Percentiles rank a stretch among this genome's conserved stretches.
These are phyloP conservation scores for Coccyzus lansbergi DNA, from an alignment of 2,797 vertebrate species.

Conservation along the genomic window DNA sequence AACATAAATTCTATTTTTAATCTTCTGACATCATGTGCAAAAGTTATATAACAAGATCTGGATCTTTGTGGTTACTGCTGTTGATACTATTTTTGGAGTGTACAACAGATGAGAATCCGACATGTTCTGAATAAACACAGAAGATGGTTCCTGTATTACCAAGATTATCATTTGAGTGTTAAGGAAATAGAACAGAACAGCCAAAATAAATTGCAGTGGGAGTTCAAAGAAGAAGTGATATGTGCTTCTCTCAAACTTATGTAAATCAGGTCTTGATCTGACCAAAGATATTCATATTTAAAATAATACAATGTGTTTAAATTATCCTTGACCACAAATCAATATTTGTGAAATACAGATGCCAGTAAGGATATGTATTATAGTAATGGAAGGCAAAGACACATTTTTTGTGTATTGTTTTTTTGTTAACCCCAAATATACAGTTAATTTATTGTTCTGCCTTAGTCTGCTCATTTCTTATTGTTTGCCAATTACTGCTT, in stretches of 20 bases:
- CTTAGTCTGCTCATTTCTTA: neutral
- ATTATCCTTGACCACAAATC: neutral
- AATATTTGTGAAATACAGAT: neutral
- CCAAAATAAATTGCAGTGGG: neutral
- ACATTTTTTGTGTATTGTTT: neutral
- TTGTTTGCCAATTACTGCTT: neutral
- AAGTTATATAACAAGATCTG: neutral
- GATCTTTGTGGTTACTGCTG: neutral
- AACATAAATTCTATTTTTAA: neutral
- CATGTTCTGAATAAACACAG: neutral
- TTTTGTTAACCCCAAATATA: neutral
- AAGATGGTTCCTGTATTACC: neutral
- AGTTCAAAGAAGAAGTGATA: neutral
- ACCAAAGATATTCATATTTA: neutral
- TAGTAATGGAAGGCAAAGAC: neutral
- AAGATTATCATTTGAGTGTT: neutral
- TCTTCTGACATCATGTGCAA: neutral
- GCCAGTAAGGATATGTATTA: neutral
- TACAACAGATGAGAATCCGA: neutral
- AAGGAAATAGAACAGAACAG: neutral
- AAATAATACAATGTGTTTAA: neutral
- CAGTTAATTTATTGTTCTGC: slow-evolving; percentile 19
- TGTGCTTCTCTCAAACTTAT: neutral
- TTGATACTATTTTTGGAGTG: neutral
- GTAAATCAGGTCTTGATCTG: neutral